Percentiles rank a stretch among this genome's conserved stretches.
These are phyloP conservation scores for Cyprinodon tularosa DNA, from an alignment of 2,113 vertebrate genomes.

Conservation along the genomic window DNA sequence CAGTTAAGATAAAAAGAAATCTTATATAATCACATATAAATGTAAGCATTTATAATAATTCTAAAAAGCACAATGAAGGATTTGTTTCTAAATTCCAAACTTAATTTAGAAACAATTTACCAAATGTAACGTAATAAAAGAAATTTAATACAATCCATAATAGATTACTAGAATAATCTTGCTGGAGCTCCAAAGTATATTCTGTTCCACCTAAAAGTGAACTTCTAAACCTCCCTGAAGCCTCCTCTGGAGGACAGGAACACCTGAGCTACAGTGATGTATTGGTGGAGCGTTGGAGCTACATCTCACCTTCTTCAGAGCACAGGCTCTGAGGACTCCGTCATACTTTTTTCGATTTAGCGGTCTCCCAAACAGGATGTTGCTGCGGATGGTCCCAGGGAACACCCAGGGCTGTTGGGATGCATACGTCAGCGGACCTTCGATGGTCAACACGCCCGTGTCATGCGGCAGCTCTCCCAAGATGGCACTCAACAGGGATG, in stretches of 20 bases:
- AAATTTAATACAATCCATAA: too few species aligned
- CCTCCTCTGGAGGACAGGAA: neutral
- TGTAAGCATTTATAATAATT: too few species aligned
- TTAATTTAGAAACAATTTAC: too few species aligned
- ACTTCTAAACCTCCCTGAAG: too few species aligned
- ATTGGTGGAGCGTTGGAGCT: neutral
- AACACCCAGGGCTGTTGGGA: conserved; percentile 97
- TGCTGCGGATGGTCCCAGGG: conserved; percentile 93
- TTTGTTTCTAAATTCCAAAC: too few species aligned
- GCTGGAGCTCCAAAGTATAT: too few species aligned
- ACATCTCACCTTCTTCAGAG: conserved; percentile 87
- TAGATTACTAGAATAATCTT: too few species aligned
- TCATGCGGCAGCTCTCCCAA: conserved; percentile 87
- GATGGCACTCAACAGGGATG: conserved; percentile 89
- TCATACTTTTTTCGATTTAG: conserved; percentile 88
- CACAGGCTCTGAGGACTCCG: conserved; percentile 87
- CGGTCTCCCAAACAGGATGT: conserved; percentile 93
- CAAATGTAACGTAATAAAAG: too few species aligned
- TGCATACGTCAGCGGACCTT: conserved; percentile 89
- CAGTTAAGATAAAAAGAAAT: too few species aligned
- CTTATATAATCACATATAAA: too few species aligned
- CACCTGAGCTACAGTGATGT: neutral
- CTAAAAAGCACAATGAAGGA: too few species aligned
- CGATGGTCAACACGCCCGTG: conserved; percentile 82
- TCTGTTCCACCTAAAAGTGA: too few species aligned